Evolutionary conservation across 2,797 vertebrate species (phyloP).

Genomic region (Mus caroli): DNA sequence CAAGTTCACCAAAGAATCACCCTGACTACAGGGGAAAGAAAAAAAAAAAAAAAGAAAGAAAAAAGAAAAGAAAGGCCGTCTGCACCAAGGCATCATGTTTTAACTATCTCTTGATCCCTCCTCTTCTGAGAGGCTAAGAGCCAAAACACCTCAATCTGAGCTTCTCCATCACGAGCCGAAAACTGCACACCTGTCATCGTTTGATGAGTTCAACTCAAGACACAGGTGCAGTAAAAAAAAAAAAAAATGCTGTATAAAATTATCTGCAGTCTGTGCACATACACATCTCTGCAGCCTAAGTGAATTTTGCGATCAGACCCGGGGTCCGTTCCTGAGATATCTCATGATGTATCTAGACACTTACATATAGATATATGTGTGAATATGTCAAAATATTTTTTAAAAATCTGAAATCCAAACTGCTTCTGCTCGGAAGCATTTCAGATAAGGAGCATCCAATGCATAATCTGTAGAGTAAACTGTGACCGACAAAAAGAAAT

Average conservation of each 20-base stretch:
- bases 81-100: neutral
- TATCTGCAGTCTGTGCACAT: neutral
- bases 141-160: neutral
- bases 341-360: neutral
- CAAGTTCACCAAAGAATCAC: neutral
- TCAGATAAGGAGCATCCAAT: neutral
- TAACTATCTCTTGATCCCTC: neutral
- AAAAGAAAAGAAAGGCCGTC: neutral
- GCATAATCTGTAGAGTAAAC: conserved; percentile 3
- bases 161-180: neutral
- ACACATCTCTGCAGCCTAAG: neutral
- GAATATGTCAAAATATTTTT: neutral
- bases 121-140: neutral
- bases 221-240: neutral
- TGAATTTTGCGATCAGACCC: neutral
- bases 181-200: neutral
- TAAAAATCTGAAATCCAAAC: neutral
- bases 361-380: neutral
- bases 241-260: neutral
- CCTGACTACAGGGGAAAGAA: neutral
- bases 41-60: neutral
- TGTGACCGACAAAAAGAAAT: neutral
- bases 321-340: neutral
- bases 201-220: neutral
- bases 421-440: neutral